phyloP scores from a whole-genome alignment of 2,113 vertebrate genomes.

The Solea senegalensis region DNA sequence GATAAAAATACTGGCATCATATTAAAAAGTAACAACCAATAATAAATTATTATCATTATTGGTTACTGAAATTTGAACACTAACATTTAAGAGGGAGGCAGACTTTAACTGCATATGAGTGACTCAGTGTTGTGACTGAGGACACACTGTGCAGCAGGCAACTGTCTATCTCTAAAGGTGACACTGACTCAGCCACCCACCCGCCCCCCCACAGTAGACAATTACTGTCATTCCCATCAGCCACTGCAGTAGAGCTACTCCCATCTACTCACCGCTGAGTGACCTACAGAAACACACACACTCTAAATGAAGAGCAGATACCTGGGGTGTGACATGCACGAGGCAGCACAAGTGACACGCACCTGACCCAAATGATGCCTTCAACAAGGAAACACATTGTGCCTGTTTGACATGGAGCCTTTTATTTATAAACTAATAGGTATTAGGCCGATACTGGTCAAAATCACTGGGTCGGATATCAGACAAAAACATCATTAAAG shows the following conservation, averaged over 20 bases:
- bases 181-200: constrained; percentile 29
- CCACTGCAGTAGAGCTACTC: constrained; percentile 30
- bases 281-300: constrained; percentile 25
- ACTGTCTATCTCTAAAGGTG: constrained; percentile 31
- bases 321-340: constrained; percentile 31
- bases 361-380: constrained; percentile 9
- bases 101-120: neutral
- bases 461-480: too few relatives aligned
- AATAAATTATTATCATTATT: too few relatives aligned
- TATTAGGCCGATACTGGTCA: too few relatives aligned
- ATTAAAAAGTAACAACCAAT: too few relatives aligned
- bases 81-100: neutral
- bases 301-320: constrained; percentile 17
- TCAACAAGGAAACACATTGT: neutral
- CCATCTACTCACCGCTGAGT: neutral
- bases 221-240: constrained; percentile 20
- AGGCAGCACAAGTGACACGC: neutral
- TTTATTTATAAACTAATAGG: too few relatives aligned
- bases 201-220: constrained; percentile 16
- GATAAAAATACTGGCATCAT: too few relatives aligned
- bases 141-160: constrained; percentile 23
- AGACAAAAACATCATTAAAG: too few relatives aligned
- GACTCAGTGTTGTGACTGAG: constrained; percentile 21
- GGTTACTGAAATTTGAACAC: too few relatives aligned
- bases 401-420: neutral